Base-by-base conservation (phyloP, 2,888 invertebrate species). In the Allygus modestus region DNA sequence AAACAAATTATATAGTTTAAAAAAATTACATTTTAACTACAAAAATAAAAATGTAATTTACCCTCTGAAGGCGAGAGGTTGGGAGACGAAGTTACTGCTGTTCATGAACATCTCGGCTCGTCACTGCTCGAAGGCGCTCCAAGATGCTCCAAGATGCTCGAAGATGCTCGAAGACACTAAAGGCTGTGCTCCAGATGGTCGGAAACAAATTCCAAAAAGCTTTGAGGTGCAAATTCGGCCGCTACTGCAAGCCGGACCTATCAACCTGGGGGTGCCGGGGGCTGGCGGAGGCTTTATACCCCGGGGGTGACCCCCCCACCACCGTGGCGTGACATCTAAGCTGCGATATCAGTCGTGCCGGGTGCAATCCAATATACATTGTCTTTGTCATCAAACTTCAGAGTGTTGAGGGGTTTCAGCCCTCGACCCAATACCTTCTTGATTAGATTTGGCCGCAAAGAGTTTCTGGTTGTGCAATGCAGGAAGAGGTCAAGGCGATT, bases 151-250 rank as follows among this genome's bases (percentile, higher is more conserved):
- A n/a, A n/a, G n/a, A n/a, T 37, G 15, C 43, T 31, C 69, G 43
- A 73, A 37, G 43, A 69, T 17, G 23, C 41, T 43, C 51, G 23
- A 33, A 37, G n/a, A n/a, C n/a, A n/a, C n/a, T n/a, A n/a, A n/a
- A 23, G 75, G 75, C 65, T 65, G 31, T 15, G 65, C 12, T 65
- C 65, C 65, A 65, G 65, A 4, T 31, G 65, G 65, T 5, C 23
- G 65, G 65, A 65, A 28, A 65, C 58, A 28, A 65, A 65, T 28
- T 65, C 65, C 65, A 54, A 51, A 37, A 77, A 26, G 58, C 23
- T 54, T 58, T 79, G 79, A 79, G 79, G 79, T 79, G 79, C 79
- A 79, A 79, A 79, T 58, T 58, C 79, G 79, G 77, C 77, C 58
- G 54, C 79, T 1, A 12, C 20, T 11, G 73, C 73, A 41, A 41